Base-by-base conservation (phyloP, 2,888 invertebrate species). In the Drosophila limbata region DNA sequence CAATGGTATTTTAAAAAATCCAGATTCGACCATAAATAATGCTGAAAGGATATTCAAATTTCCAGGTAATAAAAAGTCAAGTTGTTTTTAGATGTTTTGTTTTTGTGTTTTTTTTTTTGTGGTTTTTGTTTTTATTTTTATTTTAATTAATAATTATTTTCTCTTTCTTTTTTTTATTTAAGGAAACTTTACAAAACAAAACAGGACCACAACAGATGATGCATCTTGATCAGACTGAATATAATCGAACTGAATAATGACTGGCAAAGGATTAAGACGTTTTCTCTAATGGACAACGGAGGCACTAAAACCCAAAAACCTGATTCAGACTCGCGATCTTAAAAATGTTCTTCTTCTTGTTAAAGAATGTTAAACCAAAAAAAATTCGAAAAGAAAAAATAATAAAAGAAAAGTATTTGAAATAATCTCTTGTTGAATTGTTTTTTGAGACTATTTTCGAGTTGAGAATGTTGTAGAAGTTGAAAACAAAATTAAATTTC, bases 161-260 rank as follows among this genome's bases (percentile, higher is more conserved):
- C 66, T 80, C 71, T 76, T 73, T 73, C 65, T 75, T 68, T 76
- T 65, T 81, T 84, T 78, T 83, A 81, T 82, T 81, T 84, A 82
- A 81, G 87, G 90, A 87, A 90, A 89, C 88, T 90, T 88, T 90
- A 89, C 88, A 90, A 89, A 90, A 90, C 90, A 89, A 90, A 89
- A 90, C 81, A 88, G 88, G 85, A 84, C 88, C 86, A 79, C 90
- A 87, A 89, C 86, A 44, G 42, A 90, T 35, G 79, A 88, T 79
- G 85, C 89, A 77, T 79, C 57, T 86, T 77, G 88, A 81, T 79
- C 78, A 70, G 37, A 84, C 69, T 77, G 77, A 84, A 84, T 33
- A 71, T 65, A 89, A 84, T 79, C 72, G 57, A 84, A 84, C 81
- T 78, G 88, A 79, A 70, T 76, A 56, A 70, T 76, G 82, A 74